Evolutionary conservation across 2,113 vertebrate species (phyloP), one percentile per base, ranked within the genome.

Genomic region (Opisthocomus hoazin): DNA sequence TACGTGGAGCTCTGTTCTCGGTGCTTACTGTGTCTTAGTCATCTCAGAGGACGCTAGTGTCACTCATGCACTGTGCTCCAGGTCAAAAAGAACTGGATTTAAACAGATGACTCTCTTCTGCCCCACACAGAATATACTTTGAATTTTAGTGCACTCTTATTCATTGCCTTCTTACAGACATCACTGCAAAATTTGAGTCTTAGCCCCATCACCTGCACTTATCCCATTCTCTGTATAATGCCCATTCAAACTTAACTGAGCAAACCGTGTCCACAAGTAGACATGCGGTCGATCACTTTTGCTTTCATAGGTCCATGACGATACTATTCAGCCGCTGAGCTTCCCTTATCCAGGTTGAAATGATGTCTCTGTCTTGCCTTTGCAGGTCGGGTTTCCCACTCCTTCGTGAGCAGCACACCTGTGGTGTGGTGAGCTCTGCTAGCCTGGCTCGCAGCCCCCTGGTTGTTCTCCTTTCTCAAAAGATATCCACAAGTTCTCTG

Each of bases 231-330:
- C 37, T 88, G 8, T 30, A 3, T 37, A 79, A 24, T 32, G 26
- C 22, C 32, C 2, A 1, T 65, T 83, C 13, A 66, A 48, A 58
- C 37, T 45, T 65, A 73, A 23, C 43, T 63, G 46, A 91, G 60
- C 10, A 80, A 89, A 11, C 26, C 2, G 2, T 1, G 2, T n/a
- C 68, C 8, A 1, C 12, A 14, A 32, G 29, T 30, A 66, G 37
- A n/a, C 10, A 21, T 4, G 0, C 2, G 0, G 48, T 3, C 0
- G 3, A 34, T 24, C 5, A 1, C 34, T 77, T 75, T 81, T 86
- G 32, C 11, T 77, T 77, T 65, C n/a, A 2, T 34, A 57, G 53
- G 16, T 43, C 34, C 2, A 0, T 15, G 43, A 11, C 2, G 4
- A 34, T 45, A 15, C 16, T 43, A 27, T 10, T 80, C 30, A 84